Conservation (phyloP, 92 coral and sea anemone genomes). For the Nematostella vectensis region DNA sequence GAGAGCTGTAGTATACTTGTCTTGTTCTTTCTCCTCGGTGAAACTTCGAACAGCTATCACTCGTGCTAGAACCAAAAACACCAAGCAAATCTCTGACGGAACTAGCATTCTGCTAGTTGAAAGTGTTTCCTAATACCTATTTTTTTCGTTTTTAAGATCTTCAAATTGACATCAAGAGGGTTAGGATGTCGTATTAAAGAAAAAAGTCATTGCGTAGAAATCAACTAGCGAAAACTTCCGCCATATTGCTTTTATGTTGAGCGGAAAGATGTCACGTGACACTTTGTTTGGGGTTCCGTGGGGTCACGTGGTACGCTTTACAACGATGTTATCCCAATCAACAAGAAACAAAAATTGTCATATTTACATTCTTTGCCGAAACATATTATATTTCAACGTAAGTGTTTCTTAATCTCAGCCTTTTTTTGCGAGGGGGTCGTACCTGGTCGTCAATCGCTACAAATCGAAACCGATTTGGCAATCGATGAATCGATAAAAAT, state of each 20-base stretch:
- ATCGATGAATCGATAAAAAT: too few relatives aligned
- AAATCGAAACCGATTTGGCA: too few relatives aligned
- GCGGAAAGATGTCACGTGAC: slow-evolving; percentile 19
- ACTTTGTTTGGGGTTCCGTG: too few relatives aligned
- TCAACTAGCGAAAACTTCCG: slow-evolving; percentile 18
- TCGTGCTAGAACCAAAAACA: slow-evolving; percentile 11
- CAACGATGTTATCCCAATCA: too few relatives aligned
- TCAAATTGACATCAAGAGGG: slow-evolving; percentile 3
- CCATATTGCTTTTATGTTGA: slow-evolving; percentile 7
- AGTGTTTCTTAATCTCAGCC: too few relatives aligned
- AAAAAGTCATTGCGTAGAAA: neutral
- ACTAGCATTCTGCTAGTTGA: slow-evolving; percentile 15
- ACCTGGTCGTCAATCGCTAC: too few relatives aligned
- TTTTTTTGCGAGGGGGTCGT: too few relatives aligned
- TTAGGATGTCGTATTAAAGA: slow-evolving; percentile 7
- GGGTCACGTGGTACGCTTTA: too few relatives aligned
- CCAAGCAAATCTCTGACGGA: slow-evolving; percentile 2
- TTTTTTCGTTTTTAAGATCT: neutral
- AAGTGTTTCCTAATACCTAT: neutral
- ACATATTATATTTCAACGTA: too few relatives aligned
- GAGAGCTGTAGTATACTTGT: slow-evolving; percentile 40
- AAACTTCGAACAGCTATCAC: slow-evolving; percentile 34
- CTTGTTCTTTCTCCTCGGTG: slow-evolving; percentile 57
- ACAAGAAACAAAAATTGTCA: too few relatives aligned
- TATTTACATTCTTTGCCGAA: too few relatives aligned